Base-by-base conservation (phyloP, 2,888 invertebrate species). In the Amiota minor region DNA sequence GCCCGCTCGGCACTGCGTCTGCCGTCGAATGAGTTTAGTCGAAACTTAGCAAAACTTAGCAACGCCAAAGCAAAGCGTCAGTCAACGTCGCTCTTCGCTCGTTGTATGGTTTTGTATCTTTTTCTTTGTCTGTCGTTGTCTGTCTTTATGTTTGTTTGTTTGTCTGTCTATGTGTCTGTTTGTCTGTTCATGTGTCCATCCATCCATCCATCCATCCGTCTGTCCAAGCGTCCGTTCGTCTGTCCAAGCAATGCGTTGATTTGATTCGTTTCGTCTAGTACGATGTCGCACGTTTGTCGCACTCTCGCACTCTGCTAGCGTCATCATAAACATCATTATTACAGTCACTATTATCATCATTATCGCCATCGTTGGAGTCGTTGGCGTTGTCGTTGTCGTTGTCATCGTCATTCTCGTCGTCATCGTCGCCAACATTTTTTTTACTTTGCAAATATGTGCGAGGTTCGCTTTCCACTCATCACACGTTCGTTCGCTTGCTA, bases 1-100 rank as follows among this genome's bases (percentile, higher is more conserved):
- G 74, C 35, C 35, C 35, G 77, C 77, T 76, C 45, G 49, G 73
- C 56, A 73, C 35, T 20, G 72, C 72, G 50, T 20, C 35, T 12
- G 6, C 49, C 72, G 45, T 23, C 68, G 12, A 16, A 67, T 73
- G 71, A 76, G 35, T 35, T 35, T 35, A 35, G 35, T 35, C 35
- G 35, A 35, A 35, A 35, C 35, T 35, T 35, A 35, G 35, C 35
- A 35, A 35, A 35, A 35, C 35, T 35, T 35, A 35, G 35, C 35
- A 35, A 35, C 35, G 35, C 35, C 35, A 35, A 35, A 53, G 70
- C 72, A 75, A 70, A 35, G 35, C 35, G 35, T 35, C 35, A 35
- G 35, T 2, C 76, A 67, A 20, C 67, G 55, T 20, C 45, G 23
- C 53, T 61, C 67, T 49, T 20, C 45, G 23, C 53, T 61, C n/a